Base-by-base conservation (phyloP, 1,140 invertebrate genomes). In the Atta texana region DNA sequence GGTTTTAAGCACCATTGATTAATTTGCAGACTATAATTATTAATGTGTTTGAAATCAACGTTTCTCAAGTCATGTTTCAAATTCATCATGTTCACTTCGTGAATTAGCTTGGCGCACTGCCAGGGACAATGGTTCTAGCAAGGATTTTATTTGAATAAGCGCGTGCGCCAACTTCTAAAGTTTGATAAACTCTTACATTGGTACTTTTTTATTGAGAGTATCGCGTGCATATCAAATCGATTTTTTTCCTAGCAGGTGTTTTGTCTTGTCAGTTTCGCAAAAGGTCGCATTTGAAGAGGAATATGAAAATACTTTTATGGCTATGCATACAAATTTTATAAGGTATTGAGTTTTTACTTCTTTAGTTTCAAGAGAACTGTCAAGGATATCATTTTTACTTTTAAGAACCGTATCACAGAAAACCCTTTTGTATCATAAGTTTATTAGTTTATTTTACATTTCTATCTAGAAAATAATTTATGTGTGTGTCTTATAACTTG, bases 1-100 rank as follows among this genome's bases (percentile, higher is more conserved):
- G 76, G 31, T 57, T 64, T 72, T 1, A 81, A 49, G 21, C 72
- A 72, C 85, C 76, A 87, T 63, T 76, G 74, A 14, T 75, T 86
- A 1, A 87, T 4, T 31, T 72, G 51, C n/a, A 81, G 21, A 28
- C 85, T 81, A 14, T 81, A 87, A 21, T 75, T 18, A 12, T 57
- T 75, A 53, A 34, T 12, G 18, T 34, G 21, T 3, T 59, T 31
- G 8, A n/a, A 57, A 57, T 55, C 53, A 21, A 31, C 18, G 18
- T 39, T 39, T 3, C 0, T 34, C 31, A 49, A 18, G 0, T n/a
- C 39, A 49, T 8, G 21, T 49, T 61, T 63, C 14, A 18, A 1
- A 1, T 31, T 7, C 3, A 39, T 64, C 75, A 64, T 78, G 21
- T 1, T 78, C 16, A 7, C 75, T 77, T 49, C 3, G 39, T 34